Base-by-base conservation (phyloP, 2,113 vertebrate species). In the Microcebus tavaratra region DNA sequence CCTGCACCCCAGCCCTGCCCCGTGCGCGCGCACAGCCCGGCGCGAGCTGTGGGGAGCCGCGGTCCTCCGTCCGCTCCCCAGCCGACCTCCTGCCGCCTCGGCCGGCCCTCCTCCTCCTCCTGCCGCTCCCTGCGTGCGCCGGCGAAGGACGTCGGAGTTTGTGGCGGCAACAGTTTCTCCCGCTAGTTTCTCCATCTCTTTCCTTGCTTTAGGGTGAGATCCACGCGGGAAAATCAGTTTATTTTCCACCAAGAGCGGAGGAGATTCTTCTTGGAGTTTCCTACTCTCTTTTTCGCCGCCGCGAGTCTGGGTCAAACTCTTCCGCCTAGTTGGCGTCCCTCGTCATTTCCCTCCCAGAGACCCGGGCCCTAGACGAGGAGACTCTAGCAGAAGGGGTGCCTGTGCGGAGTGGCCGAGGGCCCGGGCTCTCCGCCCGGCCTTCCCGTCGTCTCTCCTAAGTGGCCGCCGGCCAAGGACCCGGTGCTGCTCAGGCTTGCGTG, bases 261-360 rank as follows among this genome's bases (percentile, higher is more conserved):
- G 45, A 50, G 57, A 76, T 83, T 84, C 45, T 57, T 90, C 80
- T 85, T n/a, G 86, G 82, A 89, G 79, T 94, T 89, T 91, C 73
- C 61, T 75, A 55, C 83, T 34, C 65, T 93, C 20, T 68, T 45
- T 92, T 93, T 93, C 11, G 6, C 21, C 73, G 31, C 27, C 1
- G 0, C 0, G 8, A 96, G 84, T 53, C 50, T 31, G 68, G 78
- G 76, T 75, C 88, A 86, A 80, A 79, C 42, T 45, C 87, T 96
- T 88, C 85, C 48, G 79, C 34, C 78, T 76, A 59, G 45, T 85
- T 91, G 83, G 34, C 79, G 29, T 65, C 21, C 57, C 45, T 88
- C 55, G 61, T 55, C 76, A 8, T 91, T 92, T 97, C 55, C 53
- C 36, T 75, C 21, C 42, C 84, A 53, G 90, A 34, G 11, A 65